Conservation (phyloP, 92 coral and sea anemone genomes). For the Isaurus tuberculatus region DNA sequence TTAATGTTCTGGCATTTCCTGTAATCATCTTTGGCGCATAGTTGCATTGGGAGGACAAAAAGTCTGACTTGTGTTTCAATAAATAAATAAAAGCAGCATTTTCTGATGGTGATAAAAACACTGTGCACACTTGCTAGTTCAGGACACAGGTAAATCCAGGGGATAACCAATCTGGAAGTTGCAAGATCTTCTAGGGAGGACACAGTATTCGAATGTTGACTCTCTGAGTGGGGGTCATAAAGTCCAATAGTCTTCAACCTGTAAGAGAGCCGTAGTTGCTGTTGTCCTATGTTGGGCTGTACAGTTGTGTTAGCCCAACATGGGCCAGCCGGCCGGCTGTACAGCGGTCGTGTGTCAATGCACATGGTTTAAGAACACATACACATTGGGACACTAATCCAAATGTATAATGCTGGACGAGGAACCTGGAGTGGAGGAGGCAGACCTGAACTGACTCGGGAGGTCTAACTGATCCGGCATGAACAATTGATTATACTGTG, state of each 20-base stretch:
- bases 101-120: no score
- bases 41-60: no score
- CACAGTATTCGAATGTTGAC: neutral
- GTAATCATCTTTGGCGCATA: no score
- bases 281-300: slow-evolving; percentile 21
- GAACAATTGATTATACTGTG: slow-evolving; percentile 40
- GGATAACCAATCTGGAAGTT: no score
- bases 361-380: slow-evolving; percentile 10
- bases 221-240: neutral
- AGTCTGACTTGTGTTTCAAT: no score
- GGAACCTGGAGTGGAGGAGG: slow-evolving; percentile 36
- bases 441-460: slow-evolving; percentile 43
- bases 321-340: slow-evolving; percentile 12
- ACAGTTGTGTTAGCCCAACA: slow-evolving; percentile 33
- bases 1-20: no score
- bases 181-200: neutral
- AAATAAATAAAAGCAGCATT: no score
- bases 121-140: no score
- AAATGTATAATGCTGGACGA: slow-evolving; percentile 43
- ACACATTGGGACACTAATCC: slow-evolving; percentile 17
- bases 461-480: slow-evolving; percentile 39
- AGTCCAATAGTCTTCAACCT: slow-evolving; percentile 46
- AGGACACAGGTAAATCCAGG: no score
- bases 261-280: slow-evolving; percentile 30
- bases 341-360: slow-evolving; percentile 5